Evolutionary conservation across 2,797 vertebrate species (phyloP), one percentile per base, ranked within the genome.

Genomic region (Miichthys miiuy): DNA sequence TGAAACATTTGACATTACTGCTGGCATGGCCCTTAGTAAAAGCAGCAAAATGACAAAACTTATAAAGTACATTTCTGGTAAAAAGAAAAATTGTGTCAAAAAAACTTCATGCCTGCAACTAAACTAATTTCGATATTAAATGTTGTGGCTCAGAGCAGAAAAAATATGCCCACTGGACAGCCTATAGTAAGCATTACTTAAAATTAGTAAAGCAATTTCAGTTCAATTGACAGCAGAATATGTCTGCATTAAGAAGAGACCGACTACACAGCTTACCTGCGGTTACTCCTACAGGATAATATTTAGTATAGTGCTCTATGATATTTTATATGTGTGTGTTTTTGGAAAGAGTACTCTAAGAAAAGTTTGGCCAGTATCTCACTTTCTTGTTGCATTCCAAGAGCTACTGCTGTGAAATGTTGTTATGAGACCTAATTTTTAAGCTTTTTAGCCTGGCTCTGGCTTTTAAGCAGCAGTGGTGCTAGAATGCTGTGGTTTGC

Each of bases 361-460:
- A 44, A 13, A 21, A 14, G 42, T 47, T 60, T 70, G 27, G 68
- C 50, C 44, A 48, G 68, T 38, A 47, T 47, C 47, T 57, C 34
- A 23, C 21, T 17, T 9, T 60, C 27, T 12, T 48, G 23, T 56
- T n/a, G 50, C 68, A 60, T 70, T 70, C 44, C 54, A 17, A 61
- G 34, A 50, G 21, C 55, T n/a, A 5, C 57, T 42, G 57, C 69
- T 62, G 21, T 41, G 21, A 70, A 42, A 16, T 18, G 27, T 23
- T 60, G 30, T 71, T 71, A 41, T 48, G 69, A 51, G 46, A 42
- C 16, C 47, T 72, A n/a, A 6, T 61, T 50, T 62, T 3, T 12
- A 51, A 21, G 46, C 21, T 21, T 71, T 60, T 71, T 61, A 41
- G 34, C n/a, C 47, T 51, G 21, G 11, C 16, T 42, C 46, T 61